Evolutionary conservation across 2,797 vertebrate genomes (phyloP).

Genomic region (Pangasius mekongensis): DNA sequence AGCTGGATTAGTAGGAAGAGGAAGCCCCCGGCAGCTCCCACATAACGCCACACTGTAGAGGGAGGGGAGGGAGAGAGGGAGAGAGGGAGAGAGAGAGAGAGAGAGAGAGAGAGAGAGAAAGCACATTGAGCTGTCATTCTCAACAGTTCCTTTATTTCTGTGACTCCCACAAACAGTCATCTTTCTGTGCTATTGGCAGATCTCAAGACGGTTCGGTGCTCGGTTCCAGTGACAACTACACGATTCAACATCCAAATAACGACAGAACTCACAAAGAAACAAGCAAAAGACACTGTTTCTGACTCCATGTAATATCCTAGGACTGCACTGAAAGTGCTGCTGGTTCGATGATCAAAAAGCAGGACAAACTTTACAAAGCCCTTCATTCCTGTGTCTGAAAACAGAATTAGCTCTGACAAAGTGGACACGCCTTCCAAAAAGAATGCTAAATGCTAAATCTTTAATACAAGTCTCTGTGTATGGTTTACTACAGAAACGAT

Average conservation of each 20-base stretch:
- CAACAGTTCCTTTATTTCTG: constrained; percentile 32
- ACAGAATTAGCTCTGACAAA: background rate
- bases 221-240: background rate
- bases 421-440: background rate
- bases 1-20: constrained; percentile 92
- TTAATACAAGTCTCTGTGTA: background rate
- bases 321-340: background rate
- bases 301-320: background rate
- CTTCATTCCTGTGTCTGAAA: background rate
- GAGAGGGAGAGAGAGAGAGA: background rate
- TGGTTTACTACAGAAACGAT: background rate
- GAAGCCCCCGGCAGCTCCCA: constrained; percentile 85
- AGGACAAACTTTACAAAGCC: background rate
- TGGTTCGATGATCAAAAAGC: background rate
- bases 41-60: constrained; percentile 87
- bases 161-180: constrained; percentile 15
- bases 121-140: constrained; percentile 27
- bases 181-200: constrained; percentile 12
- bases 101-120: background rate
- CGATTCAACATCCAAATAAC: background rate
- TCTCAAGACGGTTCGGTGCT: constrained; percentile 22
- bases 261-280: constrained; percentile 2
- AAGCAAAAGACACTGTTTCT: background rate
- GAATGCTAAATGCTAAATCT: background rate
- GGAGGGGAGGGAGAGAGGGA: constrained; percentile 34